Base-by-base conservation (phyloP, 2,888 invertebrate genomes). In the Ichneumoninae sp. region DNA sequence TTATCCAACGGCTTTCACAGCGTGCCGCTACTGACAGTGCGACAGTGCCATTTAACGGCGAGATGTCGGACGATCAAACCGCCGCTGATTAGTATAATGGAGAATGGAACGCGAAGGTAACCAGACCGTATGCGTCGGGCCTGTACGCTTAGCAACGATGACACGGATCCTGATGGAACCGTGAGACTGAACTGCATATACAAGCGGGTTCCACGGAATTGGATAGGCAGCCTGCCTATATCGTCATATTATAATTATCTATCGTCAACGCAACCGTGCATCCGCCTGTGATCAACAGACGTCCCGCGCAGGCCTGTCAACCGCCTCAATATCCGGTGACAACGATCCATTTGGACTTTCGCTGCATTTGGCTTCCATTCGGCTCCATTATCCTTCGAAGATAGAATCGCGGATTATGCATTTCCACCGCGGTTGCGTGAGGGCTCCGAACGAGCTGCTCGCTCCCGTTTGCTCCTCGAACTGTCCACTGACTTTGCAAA, bases 221-320 rank as follows among this genome's bases (percentile, higher is more conserved):
- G 62, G 62, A 62, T 62, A n/a, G 62, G 52, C 19, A 54, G 44
- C 16, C 57, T 33, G 30, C 62, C 16, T 30, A 36, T 30, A 66
- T 54, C 44, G 54, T 22, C 26, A 70, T 57, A 62, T 76, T 68
- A 84, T 85, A 85, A 86, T 86, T 85, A 84, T 84, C 84, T 74
- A 76, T 77, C 79, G 80, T 83, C 74, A 66, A 78, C 66, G 76
- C 60, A 70, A 84, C 70, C 76, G 79, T 74, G 77, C 74, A 60
- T 78, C 65, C 50, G 44, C 47, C 36, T 74, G 30, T 50, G 65
- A 62, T 54, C 65, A 69, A 30, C 30, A 50, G 26, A 13, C 60
- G 40, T 71, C 19, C 54, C 52, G 40, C 19, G 68, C 69, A 78
- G 19, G 16, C 47, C 70, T 50, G 70, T 54, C 72, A 72, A 62